Evolutionary conservation across 2,888 invertebrate genomes (phyloP), one percentile per base, ranked within the genome.

Genomic region (Macrophya annulata): DNA sequence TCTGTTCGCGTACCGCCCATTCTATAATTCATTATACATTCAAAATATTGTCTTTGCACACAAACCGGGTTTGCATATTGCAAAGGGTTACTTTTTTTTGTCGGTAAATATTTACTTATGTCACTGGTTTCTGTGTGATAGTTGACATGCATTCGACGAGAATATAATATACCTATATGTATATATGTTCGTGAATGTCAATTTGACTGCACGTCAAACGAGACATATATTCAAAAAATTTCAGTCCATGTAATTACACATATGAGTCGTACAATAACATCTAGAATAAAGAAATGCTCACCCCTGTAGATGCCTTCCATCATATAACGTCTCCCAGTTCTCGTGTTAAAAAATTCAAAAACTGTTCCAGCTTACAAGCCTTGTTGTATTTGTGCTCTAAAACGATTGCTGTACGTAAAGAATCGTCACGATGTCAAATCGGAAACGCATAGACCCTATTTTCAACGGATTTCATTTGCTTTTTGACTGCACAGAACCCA

Each of bases 11-110:
- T n/a, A 48, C 55, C 12, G 25, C 17, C 51, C 43, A 45, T 71
- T 88, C 3, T 31, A 31, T 31, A 31, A 88, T 90, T 89, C 90
- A 90, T 91, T 92, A 91, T 90, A 87, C 91, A 91, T 91, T 90
- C 90, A 90, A 90, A 91, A 91, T 91, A 91, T 90, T 89, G 90
- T 91, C 89, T 89, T 87, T 90, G 88, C 89, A 88, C 88, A 85
- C 84, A 68, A 84, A 40, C 82, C 40, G 40, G 71, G 76, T 85
- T 77, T 62, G 83, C 68, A 85, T 81, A 77, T 65, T 84, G 85
- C 76, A 59, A 74, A 65, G 86, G 85, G 84, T 86, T 87, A 77
- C 85, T 85, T 86, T 87, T 86, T 31, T 31, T 31, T 31, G 1
- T 43, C 71, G 37, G 86, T 82, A 48, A 62, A 62, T 83, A 83